Evolutionary conservation across 1,140 invertebrate species (phyloP).

Genomic region (Eriosoma lanigerum): DNA sequence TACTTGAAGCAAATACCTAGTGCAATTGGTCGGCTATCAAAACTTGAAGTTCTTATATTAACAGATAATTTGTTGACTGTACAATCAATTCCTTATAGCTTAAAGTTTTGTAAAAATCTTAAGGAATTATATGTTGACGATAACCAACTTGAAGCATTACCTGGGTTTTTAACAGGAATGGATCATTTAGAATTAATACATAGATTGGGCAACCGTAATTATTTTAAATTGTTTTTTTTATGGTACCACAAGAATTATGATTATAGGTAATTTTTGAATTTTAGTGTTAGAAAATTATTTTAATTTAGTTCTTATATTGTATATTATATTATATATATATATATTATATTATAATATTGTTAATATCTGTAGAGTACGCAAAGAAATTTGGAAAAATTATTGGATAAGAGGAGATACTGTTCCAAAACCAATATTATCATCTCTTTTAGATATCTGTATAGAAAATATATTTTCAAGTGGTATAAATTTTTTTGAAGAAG

Average conservation of each 20-base stretch:
- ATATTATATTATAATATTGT: constrained; percentile 52
- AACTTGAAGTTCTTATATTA: constrained; percentile 60
- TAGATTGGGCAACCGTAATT: constrained; percentile 64
- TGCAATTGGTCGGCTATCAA: constrained; percentile 60
- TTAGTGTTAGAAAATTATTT: too few species aligned
- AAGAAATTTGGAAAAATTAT: constrained; percentile 45
- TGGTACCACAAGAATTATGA: constrained; percentile 63
- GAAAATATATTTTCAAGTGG: constrained; percentile 44
- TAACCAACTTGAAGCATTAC: constrained; percentile 62
- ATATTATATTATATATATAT: not conserved
- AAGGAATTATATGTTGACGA: constrained; percentile 60
- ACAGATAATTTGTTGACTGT: constrained; percentile 62
- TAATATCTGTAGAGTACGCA: constrained; percentile 5
- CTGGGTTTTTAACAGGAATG: constrained; percentile 61
- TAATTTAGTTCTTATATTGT: not conserved
- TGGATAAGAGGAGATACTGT: constrained; percentile 7
- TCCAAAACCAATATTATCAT: not conserved
- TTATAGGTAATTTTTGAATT: constrained; percentile 57
- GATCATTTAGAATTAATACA: constrained; percentile 60
- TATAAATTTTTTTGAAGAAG: constrained; percentile 40
- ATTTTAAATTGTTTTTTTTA: constrained; percentile 64
- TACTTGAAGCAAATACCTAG: constrained; percentile 59
- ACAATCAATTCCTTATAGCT: constrained; percentile 61
- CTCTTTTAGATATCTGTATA: not conserved
- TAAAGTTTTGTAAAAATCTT: constrained; percentile 60